Conservation (phyloP, 1,140 invertebrate species). For the Eumeta japonica region DNA sequence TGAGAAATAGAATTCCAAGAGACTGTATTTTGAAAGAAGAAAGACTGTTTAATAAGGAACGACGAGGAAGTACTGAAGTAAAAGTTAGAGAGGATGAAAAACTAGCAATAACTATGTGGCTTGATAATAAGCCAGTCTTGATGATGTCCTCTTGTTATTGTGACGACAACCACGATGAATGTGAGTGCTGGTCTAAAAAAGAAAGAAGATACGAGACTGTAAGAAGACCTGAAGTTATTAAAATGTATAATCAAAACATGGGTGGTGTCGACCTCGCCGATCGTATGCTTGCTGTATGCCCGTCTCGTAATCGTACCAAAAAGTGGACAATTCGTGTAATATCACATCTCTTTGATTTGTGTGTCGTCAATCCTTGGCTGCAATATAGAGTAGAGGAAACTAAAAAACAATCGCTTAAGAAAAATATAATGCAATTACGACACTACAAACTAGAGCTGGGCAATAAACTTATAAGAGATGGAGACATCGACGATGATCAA, state of each 20-base stretch:
- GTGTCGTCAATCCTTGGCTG: conserved; percentile 2
- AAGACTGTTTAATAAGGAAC: too few species aligned
- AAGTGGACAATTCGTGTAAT: conserved; percentile 12
- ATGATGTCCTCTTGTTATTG: conserved; percentile 1
- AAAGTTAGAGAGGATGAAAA: too few species aligned
- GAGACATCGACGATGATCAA: too few species aligned
- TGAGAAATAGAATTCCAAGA: too few species aligned
- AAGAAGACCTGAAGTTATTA: conserved; percentile 8
- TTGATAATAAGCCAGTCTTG: conserved; percentile 2
- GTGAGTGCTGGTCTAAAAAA: conserved; percentile 7
- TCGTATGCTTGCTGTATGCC: conserved; percentile 10
- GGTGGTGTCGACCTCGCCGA: conserved; percentile 19
- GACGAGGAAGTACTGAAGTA: too few species aligned
- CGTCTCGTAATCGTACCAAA: conserved; percentile 5
- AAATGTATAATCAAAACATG: conserved; percentile 19
- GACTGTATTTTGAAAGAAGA: too few species aligned
- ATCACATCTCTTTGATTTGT: conserved; percentile 5
- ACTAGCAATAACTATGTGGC: conserved; percentile 5
- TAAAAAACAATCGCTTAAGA: too few species aligned
- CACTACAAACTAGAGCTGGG: too few species aligned
- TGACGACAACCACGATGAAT: neutral
- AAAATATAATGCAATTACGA: too few species aligned
- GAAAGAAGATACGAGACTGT: conserved; percentile 26
- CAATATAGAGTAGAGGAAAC: too few species aligned
- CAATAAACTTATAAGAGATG: too few species aligned